Conservation (phyloP, 2,888 invertebrate species). For the Netelia inedita region DNA sequence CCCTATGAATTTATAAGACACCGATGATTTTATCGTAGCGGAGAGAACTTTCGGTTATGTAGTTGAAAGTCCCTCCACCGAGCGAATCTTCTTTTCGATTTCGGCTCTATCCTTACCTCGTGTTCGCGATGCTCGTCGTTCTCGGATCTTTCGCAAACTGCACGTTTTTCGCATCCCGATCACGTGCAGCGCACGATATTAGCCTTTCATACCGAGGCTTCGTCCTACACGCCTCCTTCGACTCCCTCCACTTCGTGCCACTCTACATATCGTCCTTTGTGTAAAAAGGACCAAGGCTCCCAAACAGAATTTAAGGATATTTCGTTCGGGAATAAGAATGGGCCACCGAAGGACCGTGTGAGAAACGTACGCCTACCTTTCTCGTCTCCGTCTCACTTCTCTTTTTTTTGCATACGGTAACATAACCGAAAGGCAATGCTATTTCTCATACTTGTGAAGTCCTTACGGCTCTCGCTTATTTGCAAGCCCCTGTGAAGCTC, state of each 20-base stretch:
- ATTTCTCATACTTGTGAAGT: constrained; percentile 52
- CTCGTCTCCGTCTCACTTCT: neutral
- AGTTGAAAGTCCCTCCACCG: constrained; percentile 15
- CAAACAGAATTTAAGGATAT: constrained; percentile 85
- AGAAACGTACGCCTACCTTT: constrained; percentile 55
- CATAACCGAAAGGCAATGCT: constrained; percentile 31
- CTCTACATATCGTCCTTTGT: constrained; percentile 84
- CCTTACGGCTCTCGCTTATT: constrained; percentile 53
- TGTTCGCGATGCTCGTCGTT: constrained; percentile 50
- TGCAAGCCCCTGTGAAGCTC: constrained; percentile 15
- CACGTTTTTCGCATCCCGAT: constrained; percentile 76
- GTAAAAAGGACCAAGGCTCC: constrained; percentile 81
- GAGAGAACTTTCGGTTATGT: constrained; percentile 58
- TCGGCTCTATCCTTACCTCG: constrained; percentile 60
- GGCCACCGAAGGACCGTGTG: constrained; percentile 64
- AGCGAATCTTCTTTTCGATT: constrained; percentile 60
- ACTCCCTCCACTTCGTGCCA: constrained; percentile 73
- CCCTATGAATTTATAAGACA: constrained; percentile 68
- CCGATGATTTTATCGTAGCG: constrained; percentile 77
- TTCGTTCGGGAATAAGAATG: constrained; percentile 83
- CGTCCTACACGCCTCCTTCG: constrained; percentile 10
- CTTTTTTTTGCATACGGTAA: constrained; percentile 26
- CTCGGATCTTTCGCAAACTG: constrained; percentile 31
- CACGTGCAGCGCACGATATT: constrained; percentile 83
- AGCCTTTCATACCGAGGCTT: constrained; percentile 82